Conservation (phyloP, 92 coral and sea anemone species). For the Heteractis magnifica region DNA sequence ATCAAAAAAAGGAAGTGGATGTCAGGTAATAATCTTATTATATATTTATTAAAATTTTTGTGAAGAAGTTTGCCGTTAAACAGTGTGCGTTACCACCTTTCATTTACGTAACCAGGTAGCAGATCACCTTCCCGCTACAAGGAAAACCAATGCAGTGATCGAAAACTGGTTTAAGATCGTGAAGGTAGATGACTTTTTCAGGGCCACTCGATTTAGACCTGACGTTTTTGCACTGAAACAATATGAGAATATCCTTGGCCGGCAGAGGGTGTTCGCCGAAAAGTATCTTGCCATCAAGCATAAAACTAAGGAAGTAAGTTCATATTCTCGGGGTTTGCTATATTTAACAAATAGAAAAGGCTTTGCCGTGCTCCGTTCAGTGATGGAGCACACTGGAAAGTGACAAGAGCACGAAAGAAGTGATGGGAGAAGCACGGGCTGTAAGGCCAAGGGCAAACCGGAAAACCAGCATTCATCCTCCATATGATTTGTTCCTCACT, state of each 20-base stretch:
- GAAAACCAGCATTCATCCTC: no score
- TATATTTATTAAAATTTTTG: not conserved
- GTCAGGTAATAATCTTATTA: not conserved
- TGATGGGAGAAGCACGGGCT: no score
- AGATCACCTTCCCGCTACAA: not conserved
- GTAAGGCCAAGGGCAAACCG: no score
- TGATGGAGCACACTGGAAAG: no score
- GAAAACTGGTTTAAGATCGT: slow-evolving; percentile 1
- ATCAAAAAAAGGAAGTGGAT: not conserved
- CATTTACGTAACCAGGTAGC: not conserved
- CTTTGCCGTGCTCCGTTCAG: no score
- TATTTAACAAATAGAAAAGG: no score
- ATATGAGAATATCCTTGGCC: not conserved
- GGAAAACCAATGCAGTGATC: not conserved
- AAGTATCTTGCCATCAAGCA: no score
- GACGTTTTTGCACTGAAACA: not conserved
- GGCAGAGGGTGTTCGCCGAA: not conserved
- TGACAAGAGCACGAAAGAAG: no score
- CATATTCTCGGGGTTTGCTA: no score
- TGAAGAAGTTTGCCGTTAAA: not conserved
- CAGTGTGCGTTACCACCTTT: not conserved
- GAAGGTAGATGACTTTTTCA: not conserved
- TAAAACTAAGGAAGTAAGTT: no score
- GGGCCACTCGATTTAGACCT: not conserved
- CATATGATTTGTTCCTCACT: no score